Conservation (phyloP, 2,888 invertebrate genomes). For the Thalpophila matura region DNA sequence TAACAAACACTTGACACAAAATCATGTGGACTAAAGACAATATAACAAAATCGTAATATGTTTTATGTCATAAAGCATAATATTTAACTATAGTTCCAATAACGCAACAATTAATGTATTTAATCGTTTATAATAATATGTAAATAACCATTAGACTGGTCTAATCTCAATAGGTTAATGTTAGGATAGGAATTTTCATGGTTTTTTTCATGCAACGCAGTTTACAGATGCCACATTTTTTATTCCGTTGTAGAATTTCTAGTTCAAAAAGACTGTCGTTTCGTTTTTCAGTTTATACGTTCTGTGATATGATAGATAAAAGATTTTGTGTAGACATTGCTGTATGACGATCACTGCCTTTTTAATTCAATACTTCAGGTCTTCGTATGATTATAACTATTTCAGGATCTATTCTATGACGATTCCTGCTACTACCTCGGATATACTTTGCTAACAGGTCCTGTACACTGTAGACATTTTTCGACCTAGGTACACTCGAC, state of each 20-base stretch:
- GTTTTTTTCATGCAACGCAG: conserved; percentile 38
- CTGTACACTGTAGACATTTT: no score
- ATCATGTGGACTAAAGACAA: conserved; percentile 69
- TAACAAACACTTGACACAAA: conserved; percentile 3
- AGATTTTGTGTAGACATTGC: conserved; percentile 24
- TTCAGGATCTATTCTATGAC: no score
- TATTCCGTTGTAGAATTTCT: conserved; percentile 48
- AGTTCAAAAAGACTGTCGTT: conserved; percentile 70
- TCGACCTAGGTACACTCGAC: no score
- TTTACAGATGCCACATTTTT: conserved; percentile 19
- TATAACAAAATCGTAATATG: conserved; percentile 69
- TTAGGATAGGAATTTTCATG: conserved; percentile 34
- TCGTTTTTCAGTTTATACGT: conserved; percentile 58
- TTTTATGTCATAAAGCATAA: conserved; percentile 68
- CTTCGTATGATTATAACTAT: no score
- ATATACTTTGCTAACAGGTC: no score
- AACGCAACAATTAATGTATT: conserved; percentile 76
- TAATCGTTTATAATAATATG: conserved; percentile 62
- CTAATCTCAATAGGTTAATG: conserved; percentile 56
- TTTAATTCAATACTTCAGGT: no score
- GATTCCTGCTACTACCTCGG: no score
- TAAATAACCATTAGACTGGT: conserved; percentile 70
- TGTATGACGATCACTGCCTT: conserved; percentile 12
- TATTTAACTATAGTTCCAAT: conserved; percentile 68
- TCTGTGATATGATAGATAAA: conserved; percentile 50